A percentile compares a stretch with the other conserved stretches of the same genome.
Conservation (phyloP, 2,888 invertebrate species). For the Atethmia centrago region DNA sequence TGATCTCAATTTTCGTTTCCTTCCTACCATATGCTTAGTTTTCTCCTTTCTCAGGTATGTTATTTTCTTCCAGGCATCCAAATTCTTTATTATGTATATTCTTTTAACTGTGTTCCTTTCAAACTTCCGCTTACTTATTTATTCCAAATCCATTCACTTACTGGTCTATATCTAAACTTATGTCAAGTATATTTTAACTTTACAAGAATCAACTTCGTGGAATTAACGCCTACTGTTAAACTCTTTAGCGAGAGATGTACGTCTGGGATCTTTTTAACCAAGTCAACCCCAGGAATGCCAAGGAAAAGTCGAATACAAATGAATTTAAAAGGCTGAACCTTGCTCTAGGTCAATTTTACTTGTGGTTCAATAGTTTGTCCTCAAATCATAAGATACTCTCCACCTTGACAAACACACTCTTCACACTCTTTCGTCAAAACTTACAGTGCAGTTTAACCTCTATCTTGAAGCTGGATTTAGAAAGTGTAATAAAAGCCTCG, state of each 20-base stretch:
- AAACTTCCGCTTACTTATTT: not conserved
- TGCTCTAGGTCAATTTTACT: not conserved
- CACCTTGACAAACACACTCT: not conserved
- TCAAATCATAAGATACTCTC: not conserved
- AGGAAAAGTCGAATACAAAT: not conserved
- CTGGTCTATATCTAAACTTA: not conserved
- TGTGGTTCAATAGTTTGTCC: not conserved
- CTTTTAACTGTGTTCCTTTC: not conserved
- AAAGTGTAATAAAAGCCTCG: constrained; percentile 28
- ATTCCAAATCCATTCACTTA: not conserved
- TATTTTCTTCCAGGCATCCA: constrained; percentile 3
- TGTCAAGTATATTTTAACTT: not conserved
- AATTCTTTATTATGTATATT: not conserved
- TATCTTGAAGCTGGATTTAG: constrained; percentile 31
- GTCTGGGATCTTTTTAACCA: not conserved
- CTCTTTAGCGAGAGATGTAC: not conserved
- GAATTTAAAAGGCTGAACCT: not conserved
- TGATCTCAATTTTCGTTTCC: not conserved
- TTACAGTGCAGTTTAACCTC: not conserved
- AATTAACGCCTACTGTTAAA: not conserved
- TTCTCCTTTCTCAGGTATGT: not conserved
- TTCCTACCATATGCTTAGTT: not conserved
- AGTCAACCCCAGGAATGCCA: not conserved
- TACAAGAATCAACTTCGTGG: not conserved
- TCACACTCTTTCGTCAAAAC: no score